Conservation (phyloP, 2,888 invertebrate genomes). For the Apamea epomidion region DNA sequence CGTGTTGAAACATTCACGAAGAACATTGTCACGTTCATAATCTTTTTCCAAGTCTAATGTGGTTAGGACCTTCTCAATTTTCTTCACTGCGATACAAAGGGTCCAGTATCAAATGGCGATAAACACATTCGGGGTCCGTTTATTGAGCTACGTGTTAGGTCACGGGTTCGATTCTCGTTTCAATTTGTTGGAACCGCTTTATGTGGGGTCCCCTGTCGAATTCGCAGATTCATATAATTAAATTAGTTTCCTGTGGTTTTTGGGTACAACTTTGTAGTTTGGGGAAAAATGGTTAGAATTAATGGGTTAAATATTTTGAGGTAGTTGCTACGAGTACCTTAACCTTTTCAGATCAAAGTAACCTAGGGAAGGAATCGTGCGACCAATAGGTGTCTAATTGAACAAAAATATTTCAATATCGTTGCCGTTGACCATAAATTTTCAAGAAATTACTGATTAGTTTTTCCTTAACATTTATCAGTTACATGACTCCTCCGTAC, state of each 20-base stretch:
- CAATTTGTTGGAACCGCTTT: slow-evolving; percentile 80
- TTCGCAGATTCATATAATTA: slow-evolving; percentile 75
- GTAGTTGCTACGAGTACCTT: not conserved
- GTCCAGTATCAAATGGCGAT: slow-evolving; percentile 75
- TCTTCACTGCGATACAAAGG: slow-evolving; percentile 19
- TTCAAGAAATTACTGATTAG: not conserved
- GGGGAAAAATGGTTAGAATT: slow-evolving; percentile 26
- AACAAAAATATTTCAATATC: not conserved
- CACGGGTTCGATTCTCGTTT: slow-evolving; percentile 74
- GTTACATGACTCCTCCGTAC: no score
- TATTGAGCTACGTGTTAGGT: slow-evolving; percentile 72
- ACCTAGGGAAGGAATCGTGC: not conserved
- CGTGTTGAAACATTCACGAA: not conserved
- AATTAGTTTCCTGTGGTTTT: slow-evolving; percentile 72
- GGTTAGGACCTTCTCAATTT: slow-evolving; percentile 4
- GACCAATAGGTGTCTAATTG: not conserved
- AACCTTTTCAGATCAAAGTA: slow-evolving; percentile 4
- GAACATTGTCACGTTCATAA: not conserved
- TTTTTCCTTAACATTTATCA: no score
- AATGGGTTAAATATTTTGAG: slow-evolving; percentile 23
- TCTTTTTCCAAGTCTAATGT: not conserved
- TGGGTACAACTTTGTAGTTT: slow-evolving; percentile 28
- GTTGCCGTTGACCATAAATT: not conserved
- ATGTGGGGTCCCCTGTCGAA: slow-evolving; percentile 68
- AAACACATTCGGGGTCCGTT: slow-evolving; percentile 76